Conservation (phyloP, 2,888 invertebrate genomes). For the Cryptus armator region DNA sequence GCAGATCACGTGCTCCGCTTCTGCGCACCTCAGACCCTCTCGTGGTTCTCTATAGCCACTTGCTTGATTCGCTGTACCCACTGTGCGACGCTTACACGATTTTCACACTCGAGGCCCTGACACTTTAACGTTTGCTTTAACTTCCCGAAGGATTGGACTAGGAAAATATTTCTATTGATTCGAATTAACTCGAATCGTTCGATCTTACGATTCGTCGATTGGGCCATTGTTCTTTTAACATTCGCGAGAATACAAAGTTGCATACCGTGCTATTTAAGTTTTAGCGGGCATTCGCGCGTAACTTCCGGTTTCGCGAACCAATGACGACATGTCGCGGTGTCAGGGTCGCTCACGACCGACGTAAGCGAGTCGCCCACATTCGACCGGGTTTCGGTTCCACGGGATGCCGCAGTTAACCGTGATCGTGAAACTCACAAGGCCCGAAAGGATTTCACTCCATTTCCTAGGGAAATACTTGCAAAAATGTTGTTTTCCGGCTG, state of each 20-base stretch:
- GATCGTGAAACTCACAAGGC: slow-evolving; percentile 58
- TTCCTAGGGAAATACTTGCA: slow-evolving; percentile 11
- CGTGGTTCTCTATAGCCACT: slow-evolving; percentile 65
- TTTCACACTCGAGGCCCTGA: slow-evolving; percentile 75
- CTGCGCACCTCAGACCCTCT: slow-evolving; percentile 76
- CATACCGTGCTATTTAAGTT: neutral
- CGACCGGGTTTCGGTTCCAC: slow-evolving; percentile 32
- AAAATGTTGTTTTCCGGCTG: slow-evolving; percentile 4
- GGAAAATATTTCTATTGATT: neutral
- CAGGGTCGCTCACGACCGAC: slow-evolving; percentile 58
- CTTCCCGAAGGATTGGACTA: neutral
- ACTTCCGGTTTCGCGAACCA: slow-evolving; percentile 61
- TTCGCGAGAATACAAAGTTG: neutral
- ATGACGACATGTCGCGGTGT: slow-evolving; percentile 58
- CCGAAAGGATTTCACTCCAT: neutral
- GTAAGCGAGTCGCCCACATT: slow-evolving; percentile 9
- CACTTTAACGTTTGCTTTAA: slow-evolving; percentile 62
- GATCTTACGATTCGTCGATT: neutral
- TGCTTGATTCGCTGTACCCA: neutral
- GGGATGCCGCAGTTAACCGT: slow-evolving; percentile 53
- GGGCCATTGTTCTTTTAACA: neutral
- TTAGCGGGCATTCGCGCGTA: slow-evolving; percentile 47
- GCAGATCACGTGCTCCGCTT: slow-evolving; percentile 81
- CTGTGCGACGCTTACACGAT: slow-evolving; percentile 11
- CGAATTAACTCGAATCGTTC: neutral